Evolutionary conservation across 1,140 invertebrate genomes (phyloP).

Genomic region (Zaprionus gabonicus): DNA sequence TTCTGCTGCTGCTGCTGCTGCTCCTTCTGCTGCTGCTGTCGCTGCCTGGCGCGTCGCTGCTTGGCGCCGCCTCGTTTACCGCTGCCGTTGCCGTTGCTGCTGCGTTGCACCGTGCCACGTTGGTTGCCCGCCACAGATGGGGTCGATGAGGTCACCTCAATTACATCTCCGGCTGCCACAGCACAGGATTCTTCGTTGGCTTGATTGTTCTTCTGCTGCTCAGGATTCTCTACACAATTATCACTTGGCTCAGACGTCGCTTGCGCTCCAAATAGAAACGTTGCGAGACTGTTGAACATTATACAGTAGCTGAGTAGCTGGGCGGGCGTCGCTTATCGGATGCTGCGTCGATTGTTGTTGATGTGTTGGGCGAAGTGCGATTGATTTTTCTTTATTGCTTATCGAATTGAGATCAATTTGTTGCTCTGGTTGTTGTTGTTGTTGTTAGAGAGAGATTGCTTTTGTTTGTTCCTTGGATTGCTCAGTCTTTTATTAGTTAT

Average conservation of each 20-base stretch:
- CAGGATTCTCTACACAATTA: conserved; percentile 59
- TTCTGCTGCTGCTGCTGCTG: conserved; percentile 45
- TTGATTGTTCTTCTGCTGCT: conserved; percentile 35
- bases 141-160: conserved; percentile 78
- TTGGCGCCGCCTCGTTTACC: conserved; percentile 55
- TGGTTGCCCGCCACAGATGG: conserved; percentile 74
- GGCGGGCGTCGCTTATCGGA: neutral
- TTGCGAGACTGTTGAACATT: conserved; percentile 84
- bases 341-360: conserved; percentile 6
- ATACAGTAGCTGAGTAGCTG: conserved; percentile 55
- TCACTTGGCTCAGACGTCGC: conserved; percentile 61
- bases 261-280: conserved; percentile 83
- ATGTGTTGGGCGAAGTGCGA: conserved; percentile 9
- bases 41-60: conserved; percentile 57
- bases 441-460: conserved; percentile 48
- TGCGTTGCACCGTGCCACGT: conserved; percentile 53
- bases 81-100: conserved; percentile 58
- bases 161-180: conserved; percentile 66
- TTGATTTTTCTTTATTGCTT: conserved; percentile 62
- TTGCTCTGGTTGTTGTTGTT: neutral
- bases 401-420: conserved; percentile 66
- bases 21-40: conserved; percentile 19
- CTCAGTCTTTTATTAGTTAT: conserved; percentile 72
- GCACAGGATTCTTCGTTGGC: conserved; percentile 29
- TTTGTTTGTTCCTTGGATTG: conserved; percentile 67